Evolutionary conservation across 2,797 vertebrate genomes (phyloP).

Genomic region (Molossus molossus): DNA sequence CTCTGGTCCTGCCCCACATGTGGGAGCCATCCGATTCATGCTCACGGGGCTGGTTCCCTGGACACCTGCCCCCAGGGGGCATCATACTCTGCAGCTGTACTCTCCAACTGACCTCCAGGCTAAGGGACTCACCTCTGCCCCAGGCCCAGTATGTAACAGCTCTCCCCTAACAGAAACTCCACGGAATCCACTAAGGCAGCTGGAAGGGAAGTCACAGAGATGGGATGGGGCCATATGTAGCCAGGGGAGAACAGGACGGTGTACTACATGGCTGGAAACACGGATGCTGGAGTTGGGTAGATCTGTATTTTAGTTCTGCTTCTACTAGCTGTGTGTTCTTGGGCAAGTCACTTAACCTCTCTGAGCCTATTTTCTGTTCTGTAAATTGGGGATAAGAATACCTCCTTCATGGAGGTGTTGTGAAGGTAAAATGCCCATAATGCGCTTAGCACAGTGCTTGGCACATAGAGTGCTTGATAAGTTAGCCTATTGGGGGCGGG

Average conservation of each 20-base stretch:
- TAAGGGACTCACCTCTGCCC: background rate
- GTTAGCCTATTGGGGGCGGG: background rate
- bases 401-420: background rate
- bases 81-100: background rate
- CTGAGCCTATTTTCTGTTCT: conserved; percentile 1
- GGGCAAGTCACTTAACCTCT: background rate
- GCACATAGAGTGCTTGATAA: background rate
- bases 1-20: background rate
- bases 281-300: background rate
- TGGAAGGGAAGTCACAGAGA: conserved; percentile 25
- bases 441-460: background rate
- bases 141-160: background rate
- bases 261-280: background rate
- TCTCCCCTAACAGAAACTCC: background rate
- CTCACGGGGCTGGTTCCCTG: background rate
- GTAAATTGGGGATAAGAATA: background rate
- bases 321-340: background rate
- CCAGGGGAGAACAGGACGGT: background rate
- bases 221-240: conserved; percentile 3
- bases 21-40: background rate
- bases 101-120: background rate
- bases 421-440: background rate
- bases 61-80: background rate
- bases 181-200: background rate
- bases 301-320: background rate